Percentiles rank a stretch among this genome's conserved stretches.
Evolutionary conservation across 2,888 invertebrate species (phyloP).

Genomic region (Leucophora obtusa): DNA sequence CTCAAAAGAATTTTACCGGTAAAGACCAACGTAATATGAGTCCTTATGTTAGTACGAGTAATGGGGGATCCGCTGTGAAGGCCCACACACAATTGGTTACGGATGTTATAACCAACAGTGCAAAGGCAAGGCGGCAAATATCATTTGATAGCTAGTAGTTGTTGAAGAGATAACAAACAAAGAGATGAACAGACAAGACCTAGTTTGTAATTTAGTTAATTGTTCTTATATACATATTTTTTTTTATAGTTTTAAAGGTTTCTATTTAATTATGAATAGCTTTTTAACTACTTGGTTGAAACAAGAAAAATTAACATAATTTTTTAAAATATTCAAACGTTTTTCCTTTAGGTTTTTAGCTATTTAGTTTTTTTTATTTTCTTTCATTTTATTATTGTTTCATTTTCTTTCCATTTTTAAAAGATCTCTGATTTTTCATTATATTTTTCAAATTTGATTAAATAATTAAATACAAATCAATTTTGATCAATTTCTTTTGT

Average conservation of each 20-base stretch:
- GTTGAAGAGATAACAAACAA: not conserved
- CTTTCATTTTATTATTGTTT: constrained; percentile 10
- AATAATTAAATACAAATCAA: not conserved
- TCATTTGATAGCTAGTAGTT: constrained; percentile 80
- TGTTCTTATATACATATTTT: constrained; percentile 35
- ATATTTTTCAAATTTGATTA: not conserved
- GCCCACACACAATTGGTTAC: constrained; percentile 46
- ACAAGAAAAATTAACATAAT: not conserved
- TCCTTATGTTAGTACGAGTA: constrained; percentile 68
- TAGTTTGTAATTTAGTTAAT: constrained; percentile 55
- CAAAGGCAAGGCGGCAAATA: constrained; percentile 82
- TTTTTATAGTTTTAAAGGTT: constrained; percentile 44
- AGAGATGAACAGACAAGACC: not conserved
- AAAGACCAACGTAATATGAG: constrained; percentile 77
- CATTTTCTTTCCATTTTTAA: constrained; percentile 21
- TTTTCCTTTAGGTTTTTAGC: not conserved
- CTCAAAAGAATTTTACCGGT: constrained; percentile 77
- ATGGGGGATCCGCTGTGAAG: constrained; percentile 57
- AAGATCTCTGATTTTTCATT: constrained; percentile 22
- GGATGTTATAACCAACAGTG: constrained; percentile 64
- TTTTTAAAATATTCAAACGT: not conserved
- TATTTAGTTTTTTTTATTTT: constrained; percentile 4
- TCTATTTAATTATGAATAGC: constrained; percentile 13
- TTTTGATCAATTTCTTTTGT: not conserved
- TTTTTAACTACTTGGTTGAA: constrained; percentile 28